Conservation (phyloP, 2,113 vertebrate species). For the Pao palembangensis region DNA sequence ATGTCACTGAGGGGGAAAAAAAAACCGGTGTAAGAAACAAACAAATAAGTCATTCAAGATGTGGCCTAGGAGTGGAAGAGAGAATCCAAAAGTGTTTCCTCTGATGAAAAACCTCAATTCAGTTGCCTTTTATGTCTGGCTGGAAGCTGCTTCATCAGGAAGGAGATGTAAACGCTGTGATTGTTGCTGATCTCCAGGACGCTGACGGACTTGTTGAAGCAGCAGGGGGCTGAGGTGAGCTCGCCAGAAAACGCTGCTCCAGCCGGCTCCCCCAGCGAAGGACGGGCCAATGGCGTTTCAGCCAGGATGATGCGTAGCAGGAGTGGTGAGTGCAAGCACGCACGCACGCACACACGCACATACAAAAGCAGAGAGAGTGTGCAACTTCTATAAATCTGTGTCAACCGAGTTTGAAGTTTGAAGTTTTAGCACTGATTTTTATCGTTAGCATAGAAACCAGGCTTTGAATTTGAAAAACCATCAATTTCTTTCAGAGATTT, state of each 20-base stretch:
- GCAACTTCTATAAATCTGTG: not conserved
- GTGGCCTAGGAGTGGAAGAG: no score
- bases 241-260: constrained; percentile 42
- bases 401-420: no score
- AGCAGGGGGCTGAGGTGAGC: constrained; percentile 67
- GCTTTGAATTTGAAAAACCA: no score
- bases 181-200: constrained; percentile 54
- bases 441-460: no score
- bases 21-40: not conserved
- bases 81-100: no score
- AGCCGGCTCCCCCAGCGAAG: constrained; percentile 34
- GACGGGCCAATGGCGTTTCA: constrained; percentile 66
- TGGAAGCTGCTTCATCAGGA: not conserved
- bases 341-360: not conserved
- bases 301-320: constrained; percentile 71
- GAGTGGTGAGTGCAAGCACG: constrained; percentile 64
- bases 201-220: constrained; percentile 75
- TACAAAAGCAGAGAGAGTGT: not conserved
- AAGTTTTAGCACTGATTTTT: no score
- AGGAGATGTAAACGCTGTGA: not conserved
- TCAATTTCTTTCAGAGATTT: no score
- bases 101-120: no score
- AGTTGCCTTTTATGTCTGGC: not conserved
- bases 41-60: no score
- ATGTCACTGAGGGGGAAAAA: constrained; percentile 22